Evolutionary conservation across 1,140 invertebrate genomes (phyloP).

Genomic region (Euwallacea similis): DNA sequence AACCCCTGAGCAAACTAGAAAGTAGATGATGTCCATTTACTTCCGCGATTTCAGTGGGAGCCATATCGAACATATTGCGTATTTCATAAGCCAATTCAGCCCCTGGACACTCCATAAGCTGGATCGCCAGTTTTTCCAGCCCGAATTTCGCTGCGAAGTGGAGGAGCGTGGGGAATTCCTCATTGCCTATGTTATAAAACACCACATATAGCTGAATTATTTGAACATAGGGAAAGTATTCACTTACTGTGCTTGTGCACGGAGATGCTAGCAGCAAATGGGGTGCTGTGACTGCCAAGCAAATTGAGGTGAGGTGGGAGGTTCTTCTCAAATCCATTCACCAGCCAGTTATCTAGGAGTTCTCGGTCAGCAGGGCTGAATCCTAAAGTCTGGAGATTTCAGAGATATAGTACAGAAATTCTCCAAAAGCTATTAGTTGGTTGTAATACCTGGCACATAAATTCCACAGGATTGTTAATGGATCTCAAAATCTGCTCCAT

Average conservation of each 20-base stretch:
- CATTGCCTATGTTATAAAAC: slow-evolving; percentile 59
- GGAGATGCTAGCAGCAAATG: slow-evolving; percentile 50
- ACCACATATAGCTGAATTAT: background rate
- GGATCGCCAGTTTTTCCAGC: slow-evolving; percentile 77
- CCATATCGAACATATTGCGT: slow-evolving; percentile 74
- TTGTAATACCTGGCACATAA: slow-evolving; percentile 79
- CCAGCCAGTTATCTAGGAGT: slow-evolving; percentile 78
- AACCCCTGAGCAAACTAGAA: slow-evolving; percentile 73
- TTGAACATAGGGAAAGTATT: too few species aligned
- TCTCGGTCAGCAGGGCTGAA: slow-evolving; percentile 74
- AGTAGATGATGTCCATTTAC: slow-evolving; percentile 69
- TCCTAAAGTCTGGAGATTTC: slow-evolving; percentile 68
- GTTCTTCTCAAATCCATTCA: slow-evolving; percentile 78
- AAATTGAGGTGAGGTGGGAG: slow-evolving; percentile 79
- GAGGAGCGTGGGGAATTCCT: slow-evolving; percentile 83
- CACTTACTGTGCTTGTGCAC: slow-evolving; percentile 51
- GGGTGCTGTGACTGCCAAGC: slow-evolving; percentile 59
- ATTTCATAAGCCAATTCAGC: slow-evolving; percentile 78
- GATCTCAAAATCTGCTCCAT: slow-evolving; percentile 77
- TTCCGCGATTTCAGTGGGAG: slow-evolving; percentile 78
- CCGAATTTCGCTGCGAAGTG: slow-evolving; percentile 88
- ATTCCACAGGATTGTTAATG: slow-evolving; percentile 78
- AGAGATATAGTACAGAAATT: background rate
- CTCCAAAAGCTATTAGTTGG: slow-evolving; percentile 9
- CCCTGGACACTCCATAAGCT: slow-evolving; percentile 81